phyloP scores from a whole-genome alignment of 2,888 invertebrate species.

The Cyaniris semiargus region DNA sequence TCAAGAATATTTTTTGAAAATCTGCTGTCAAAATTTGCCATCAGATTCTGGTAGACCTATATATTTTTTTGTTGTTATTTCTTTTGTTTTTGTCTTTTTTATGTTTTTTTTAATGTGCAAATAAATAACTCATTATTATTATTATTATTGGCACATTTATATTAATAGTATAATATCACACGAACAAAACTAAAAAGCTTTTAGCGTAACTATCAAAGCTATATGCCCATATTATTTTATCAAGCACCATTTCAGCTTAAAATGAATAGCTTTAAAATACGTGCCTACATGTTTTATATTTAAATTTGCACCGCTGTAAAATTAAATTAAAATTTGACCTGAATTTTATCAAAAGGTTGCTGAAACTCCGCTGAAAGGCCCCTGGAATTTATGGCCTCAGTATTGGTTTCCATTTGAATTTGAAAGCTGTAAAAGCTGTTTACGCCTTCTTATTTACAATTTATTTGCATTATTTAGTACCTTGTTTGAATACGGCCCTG shows the following conservation, averaged over 20 bases:
- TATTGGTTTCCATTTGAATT: conserved; percentile 51
- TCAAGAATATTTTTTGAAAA: too few species aligned
- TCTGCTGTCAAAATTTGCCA: too few species aligned
- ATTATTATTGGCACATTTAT: too few species aligned
- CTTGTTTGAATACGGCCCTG: not conserved
- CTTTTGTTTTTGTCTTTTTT: too few species aligned
- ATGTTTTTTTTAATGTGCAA: too few species aligned
- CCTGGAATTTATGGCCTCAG: conserved; percentile 53
- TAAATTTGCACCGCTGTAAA: not conserved
- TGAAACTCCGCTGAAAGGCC: conserved; percentile 47
- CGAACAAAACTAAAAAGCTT: not conserved
- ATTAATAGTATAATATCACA: too few species aligned
- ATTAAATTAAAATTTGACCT: conserved; percentile 25
- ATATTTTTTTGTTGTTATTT: too few species aligned
- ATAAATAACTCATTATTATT: too few species aligned
- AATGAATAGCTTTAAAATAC: not conserved
- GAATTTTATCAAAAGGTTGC: conserved; percentile 37
- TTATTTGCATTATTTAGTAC: not conserved
- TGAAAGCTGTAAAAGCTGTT: conserved; percentile 42
- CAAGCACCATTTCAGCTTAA: not conserved
- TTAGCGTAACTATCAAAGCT: not conserved
- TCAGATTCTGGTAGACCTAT: too few species aligned
- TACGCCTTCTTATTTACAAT: conserved; percentile 25
- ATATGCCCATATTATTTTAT: not conserved
- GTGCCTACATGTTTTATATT: not conserved